Base-by-base conservation (phyloP, 37 sponge, comb jelly and placozoan genomes). In the Oopsacas minuta region DNA sequence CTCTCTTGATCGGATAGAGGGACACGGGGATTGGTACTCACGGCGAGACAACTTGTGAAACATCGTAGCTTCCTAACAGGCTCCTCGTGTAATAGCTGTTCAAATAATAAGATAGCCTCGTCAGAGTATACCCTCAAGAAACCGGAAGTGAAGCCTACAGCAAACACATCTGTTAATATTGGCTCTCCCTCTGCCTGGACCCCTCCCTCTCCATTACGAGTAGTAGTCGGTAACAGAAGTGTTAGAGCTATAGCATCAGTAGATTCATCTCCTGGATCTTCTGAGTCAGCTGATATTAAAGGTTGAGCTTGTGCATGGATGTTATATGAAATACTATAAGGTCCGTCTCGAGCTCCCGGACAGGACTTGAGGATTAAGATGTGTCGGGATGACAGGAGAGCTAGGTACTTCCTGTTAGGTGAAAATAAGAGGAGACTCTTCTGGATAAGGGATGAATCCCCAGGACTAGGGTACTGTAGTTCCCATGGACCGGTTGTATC, bases 121-220 rank as follows among this genome's bases (percentile, higher is more conserved):
- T 90, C 85, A 0, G 88, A 84, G 81, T 91, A 94, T 0, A 83
- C 85, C 34, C 92, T 83, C 32, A 94, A 38, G 84, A 23, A 88
- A 23, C 94, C 94, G 87, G 90, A 89, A 38, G 88, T 85, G 84
- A 94, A 94, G 3, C 94, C 94, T 30, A 88, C 90, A 25, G 75
- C 75, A 61, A 61, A 61, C 75, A 61, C 75, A 25, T 61, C 75
- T 3, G 28, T n/a, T 12, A 61, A n/a, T 25, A 61, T 61, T 25
- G 75, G 75, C 75, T 61, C 75, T n/a, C 75, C 75, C 1, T n/a
- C 75, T 12, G 32, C 75, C 1, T 25, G 75, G 75, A 5, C 1
- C 32, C 28, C 28, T 34, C 75, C 75, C 28, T 61, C 75, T 34
- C 75, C 75, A 61, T 61, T 61, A 34, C 75, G 75, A 3, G 75